Conservation (phyloP, 1,140 invertebrate genomes). For the Diuraphis noxia region DNA sequence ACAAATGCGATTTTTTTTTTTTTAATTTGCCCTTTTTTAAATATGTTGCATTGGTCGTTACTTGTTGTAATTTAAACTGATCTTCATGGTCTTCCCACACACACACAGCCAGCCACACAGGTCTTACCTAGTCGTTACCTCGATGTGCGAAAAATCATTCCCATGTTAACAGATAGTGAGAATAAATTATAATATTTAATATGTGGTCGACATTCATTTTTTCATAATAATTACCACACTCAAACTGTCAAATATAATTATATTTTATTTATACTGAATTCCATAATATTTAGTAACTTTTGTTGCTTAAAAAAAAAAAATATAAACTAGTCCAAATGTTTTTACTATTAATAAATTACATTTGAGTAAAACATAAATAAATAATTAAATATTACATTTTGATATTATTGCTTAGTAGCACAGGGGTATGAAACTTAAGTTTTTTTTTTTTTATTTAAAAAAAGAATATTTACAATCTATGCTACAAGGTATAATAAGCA, state of each 20-base stretch:
- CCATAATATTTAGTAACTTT: not conserved
- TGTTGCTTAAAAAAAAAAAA: not conserved
- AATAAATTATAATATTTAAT: not conserved
- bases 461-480: too few species aligned
- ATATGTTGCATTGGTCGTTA: not conserved
- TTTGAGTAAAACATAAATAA: not conserved
- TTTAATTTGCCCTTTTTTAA: not conserved
- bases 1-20: not conserved
- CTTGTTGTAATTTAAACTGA: conserved; percentile 2
- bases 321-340: not conserved
- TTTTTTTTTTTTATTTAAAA: too few species aligned
- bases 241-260: not conserved
- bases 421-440: not conserved
- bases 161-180: not conserved
- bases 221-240: not conserved
- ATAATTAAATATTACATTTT: conserved; percentile 15
- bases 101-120: too few species aligned
- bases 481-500: too few species aligned
- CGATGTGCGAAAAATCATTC: not conserved
- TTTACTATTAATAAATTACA: not conserved
- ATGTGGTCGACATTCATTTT: not conserved
- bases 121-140: not conserved
- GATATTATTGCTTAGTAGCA: not conserved
- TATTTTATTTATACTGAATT: not conserved
- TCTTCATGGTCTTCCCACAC: conserved; percentile 13